Conservation (phyloP, 1,140 invertebrate genomes). For the Hylaeus anthracinus region DNA sequence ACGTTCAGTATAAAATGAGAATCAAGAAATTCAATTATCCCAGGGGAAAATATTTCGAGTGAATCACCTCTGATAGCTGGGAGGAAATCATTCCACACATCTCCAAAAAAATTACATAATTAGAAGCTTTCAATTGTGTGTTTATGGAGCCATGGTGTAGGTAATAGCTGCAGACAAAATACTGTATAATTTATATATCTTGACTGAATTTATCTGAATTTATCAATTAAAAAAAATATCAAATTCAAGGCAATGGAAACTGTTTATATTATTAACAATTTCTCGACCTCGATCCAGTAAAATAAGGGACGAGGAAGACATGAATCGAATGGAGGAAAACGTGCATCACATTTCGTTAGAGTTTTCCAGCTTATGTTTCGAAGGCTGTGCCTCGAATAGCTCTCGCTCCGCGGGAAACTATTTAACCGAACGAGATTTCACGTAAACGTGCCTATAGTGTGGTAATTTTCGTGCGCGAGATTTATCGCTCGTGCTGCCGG, state of each 20-base stretch:
- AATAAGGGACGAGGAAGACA: not conserved
- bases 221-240: too few relatives aligned
- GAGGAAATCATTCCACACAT: too few relatives aligned
- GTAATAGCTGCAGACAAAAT: too few relatives aligned
- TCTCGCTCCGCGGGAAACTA: not conserved
- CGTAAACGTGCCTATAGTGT: conserved; percentile 14
- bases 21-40: conserved; percentile 29
- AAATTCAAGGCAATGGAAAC: too few relatives aligned
- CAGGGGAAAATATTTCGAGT: not conserved
- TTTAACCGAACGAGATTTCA: conserved; percentile 2
- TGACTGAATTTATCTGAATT: too few relatives aligned
- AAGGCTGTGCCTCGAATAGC: not conserved
- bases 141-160: too few relatives aligned
- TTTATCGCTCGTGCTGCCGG: conserved; percentile 28
- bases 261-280: too few relatives aligned
- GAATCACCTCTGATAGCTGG: not conserved
- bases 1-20: conserved; percentile 21
- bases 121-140: too few relatives aligned
- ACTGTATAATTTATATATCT: too few relatives aligned
- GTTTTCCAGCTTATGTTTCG: not conserved
- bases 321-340: too few relatives aligned
- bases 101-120: too few relatives aligned
- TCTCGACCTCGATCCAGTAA: too few relatives aligned
- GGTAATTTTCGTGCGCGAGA: conserved; percentile 23
- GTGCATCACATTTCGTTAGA: not conserved